Base-by-base conservation (phyloP, 2,888 invertebrate genomes). In the Drosophila colorata region DNA sequence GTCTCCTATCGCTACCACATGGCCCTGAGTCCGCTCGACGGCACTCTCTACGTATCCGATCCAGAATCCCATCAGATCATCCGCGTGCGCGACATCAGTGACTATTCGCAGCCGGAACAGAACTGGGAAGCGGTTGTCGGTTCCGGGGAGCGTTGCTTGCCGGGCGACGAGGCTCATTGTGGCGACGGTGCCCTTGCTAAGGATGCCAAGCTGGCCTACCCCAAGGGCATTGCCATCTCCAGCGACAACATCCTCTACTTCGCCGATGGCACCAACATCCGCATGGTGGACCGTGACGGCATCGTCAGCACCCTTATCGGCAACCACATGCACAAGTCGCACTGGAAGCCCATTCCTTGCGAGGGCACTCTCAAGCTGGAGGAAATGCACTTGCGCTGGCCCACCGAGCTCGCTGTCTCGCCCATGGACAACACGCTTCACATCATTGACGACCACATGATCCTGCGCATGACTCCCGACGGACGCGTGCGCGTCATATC, bases 1-100 rank as follows among this genome's bases (percentile, higher is more conserved):
- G 98, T 98, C 0, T 98, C 98, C 0, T 98, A 99, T 92, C 96
- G 98, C 59, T 99, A 99, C 92, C 98, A 98, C 93, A 97, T 99
- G 95, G 98, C 98, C 0, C 93, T 99, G 43, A 98, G 98, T 85
- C 99, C 99, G 0, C 93, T 98, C 13, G 98, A 98, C 91, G 98
- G 98, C 25, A 96, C 96, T 1, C 94, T 99, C 9, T 99, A 98
- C 93, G 97, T 99, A 85, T 98, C 99, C 0, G 98, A 99, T 91
- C 98, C 98, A 0, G 98, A 98, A 91, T 97, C 97, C 0, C 98
- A 98, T 91, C 98, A 98, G 92, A 98, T 98, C 78, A 96, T 98
- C 69, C 95, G 96, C 74, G 97, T 98, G 1, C 94, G 96, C 43
- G 96, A 96, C 89, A 95, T 95, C 1, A 95, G 95, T 69, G 97